phyloP scores from a whole-genome alignment of 2,888 invertebrate species.

The Zygogramma bicolorata region DNA sequence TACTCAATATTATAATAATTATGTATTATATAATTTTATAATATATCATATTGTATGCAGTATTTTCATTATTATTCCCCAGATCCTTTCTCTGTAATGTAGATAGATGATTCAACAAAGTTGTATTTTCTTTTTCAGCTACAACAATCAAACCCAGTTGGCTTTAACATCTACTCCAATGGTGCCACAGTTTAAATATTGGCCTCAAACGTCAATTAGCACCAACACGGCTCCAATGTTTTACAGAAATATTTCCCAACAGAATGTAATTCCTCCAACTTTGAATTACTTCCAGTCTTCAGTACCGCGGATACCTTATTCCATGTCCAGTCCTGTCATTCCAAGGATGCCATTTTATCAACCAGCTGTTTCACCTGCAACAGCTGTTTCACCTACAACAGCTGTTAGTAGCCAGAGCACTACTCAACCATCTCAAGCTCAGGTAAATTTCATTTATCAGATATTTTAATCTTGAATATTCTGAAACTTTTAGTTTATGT shows the following conservation, averaged over 20 bases:
- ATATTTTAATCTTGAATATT: too few relatives aligned
- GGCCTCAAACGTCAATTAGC: constrained; percentile 41
- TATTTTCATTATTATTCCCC: too few relatives aligned
- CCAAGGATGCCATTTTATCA: constrained; percentile 25
- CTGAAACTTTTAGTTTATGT: too few relatives aligned
- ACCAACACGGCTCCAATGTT: constrained; percentile 15
- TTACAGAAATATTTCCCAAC: constrained; percentile 27
- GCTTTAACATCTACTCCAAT: constrained; percentile 17
- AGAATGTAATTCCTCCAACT: constrained; percentile 29
- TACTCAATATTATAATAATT: too few relatives aligned
- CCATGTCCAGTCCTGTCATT: constrained; percentile 24
- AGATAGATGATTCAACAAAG: too few relatives aligned
- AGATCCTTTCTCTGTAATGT: too few relatives aligned
- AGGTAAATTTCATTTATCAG: too few relatives aligned
- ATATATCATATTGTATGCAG: too few relatives aligned
- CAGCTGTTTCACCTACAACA: background rate
- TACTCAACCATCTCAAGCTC: background rate
- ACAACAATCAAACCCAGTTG: constrained; percentile 34
- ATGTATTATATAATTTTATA: too few relatives aligned
- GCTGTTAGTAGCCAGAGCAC: background rate
- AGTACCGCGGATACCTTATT: constrained; percentile 27
- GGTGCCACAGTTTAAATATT: constrained; percentile 41
- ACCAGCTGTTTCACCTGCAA: background rate
- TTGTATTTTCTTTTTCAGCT: too few relatives aligned
- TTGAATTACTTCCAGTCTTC: constrained; percentile 32